Base-by-base conservation (phyloP, 2,797 vertebrate species). In the Sebastiscus tertius region DNA sequence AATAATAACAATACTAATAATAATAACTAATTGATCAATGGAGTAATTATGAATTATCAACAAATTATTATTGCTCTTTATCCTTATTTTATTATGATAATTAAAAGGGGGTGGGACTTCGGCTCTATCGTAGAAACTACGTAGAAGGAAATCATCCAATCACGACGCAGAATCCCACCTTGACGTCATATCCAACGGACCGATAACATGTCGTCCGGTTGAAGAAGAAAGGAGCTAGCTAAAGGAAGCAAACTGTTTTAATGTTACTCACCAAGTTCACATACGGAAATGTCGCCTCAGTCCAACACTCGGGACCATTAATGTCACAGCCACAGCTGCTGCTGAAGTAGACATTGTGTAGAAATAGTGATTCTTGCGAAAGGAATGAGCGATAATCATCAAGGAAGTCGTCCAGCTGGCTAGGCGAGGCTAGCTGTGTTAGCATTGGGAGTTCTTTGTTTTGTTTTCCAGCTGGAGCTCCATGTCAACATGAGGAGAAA, bases 381-480 rank as follows among this genome's bases (percentile, higher is more conserved):
- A 89, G 82, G 83, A 86, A 93, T 92, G 86, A 90, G 59, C 75
- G 76, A 80, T 65, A 84, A 24, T 83, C 31, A 78, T 77, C 80
- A 52, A 87, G 88, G 88, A 94, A 93, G 89, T 92, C 76, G 66
- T 34, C 76, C 82, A 81, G 70, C 83, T 89, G 87, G 74, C 84
- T 80, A 87, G 77, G 89, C 86, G 84, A 36, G 85, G 76, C 69
- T 90, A 91, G 80, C 82, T 77, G 66, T 29, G 80, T 87, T 91
- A 91, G 91, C 89, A 84, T 66, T 72, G 79, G 79, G 85, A 91
- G 82, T 90, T 89, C 91, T 94, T 94, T 94, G 93, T 94, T 94
- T 91, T 93, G 85, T 87, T 83, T 85, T 82, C 72, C 67, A 79
- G 75, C 59, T 77, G 68, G 76, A 71, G 54, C 7, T 74, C 55